Percentiles rank a stretch among this genome's conserved stretches.
phyloP scores from a whole-genome alignment of 2,888 invertebrate genomes.

The Luperina testacea region DNA sequence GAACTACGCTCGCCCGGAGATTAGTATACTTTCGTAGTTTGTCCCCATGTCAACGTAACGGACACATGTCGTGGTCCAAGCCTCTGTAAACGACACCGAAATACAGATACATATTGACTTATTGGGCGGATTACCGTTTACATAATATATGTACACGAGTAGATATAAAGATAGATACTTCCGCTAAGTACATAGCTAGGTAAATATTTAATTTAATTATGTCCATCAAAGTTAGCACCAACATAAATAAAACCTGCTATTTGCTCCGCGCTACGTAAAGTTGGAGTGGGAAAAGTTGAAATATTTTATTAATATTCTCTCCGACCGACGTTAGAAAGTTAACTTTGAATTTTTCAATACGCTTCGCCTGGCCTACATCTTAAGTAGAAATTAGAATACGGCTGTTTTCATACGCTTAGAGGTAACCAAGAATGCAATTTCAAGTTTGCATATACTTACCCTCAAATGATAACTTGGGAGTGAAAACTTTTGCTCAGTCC shows the following conservation, averaged over 20 bases:
- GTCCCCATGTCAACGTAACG: conserved; percentile 52
- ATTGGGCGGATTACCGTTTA: conserved; percentile 14
- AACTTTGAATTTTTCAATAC: conserved; percentile 59
- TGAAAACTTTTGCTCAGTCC: conserved; percentile 60
- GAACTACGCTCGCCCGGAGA: conserved; percentile 37
- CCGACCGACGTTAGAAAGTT: conserved; percentile 52
- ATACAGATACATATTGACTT: conserved; percentile 30
- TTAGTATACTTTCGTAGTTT: conserved; percentile 57
- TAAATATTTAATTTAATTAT: conserved; percentile 58
- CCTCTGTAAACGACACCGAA: conserved; percentile 28
- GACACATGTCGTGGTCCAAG: conserved; percentile 56
- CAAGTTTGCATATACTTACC: conserved; percentile 37
- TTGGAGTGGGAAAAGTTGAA: conserved; percentile 50
- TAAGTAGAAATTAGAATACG: conserved; percentile 50
- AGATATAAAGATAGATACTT: conserved; percentile 6
- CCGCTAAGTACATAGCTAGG: conserved; percentile 7
- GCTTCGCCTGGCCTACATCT: conserved; percentile 32
- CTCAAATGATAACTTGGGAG: conserved; percentile 57
- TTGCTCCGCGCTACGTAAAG: conserved; percentile 44
- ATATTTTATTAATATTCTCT: conserved; percentile 60
- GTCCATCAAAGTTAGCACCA: conserved; percentile 49
- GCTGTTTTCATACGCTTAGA: conserved; percentile 40
- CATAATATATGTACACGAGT: background rate
- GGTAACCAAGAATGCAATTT: conserved; percentile 55
- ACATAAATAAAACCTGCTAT: conserved; percentile 57